phyloP scores from a whole-genome alignment of 64 coral and sea anemone species.

The Catalaphyllia jardinei region DNA sequence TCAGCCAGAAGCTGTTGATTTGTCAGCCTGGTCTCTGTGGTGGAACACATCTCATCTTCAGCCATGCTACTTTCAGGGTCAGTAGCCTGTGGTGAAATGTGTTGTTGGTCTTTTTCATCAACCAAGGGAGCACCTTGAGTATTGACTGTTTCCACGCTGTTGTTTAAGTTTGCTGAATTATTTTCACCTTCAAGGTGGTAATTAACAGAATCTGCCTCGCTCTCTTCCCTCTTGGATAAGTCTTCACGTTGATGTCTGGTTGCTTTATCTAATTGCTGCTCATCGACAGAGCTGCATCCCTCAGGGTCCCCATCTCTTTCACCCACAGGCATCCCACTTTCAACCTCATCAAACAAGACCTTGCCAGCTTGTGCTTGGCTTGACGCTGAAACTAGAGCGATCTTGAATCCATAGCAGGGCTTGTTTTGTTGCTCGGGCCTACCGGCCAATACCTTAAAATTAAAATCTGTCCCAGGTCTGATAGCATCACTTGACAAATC shows the following conservation, averaged over 20 bases:
- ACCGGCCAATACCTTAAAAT: not conserved
- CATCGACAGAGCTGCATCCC: constrained; percentile 27
- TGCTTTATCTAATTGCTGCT: not conserved
- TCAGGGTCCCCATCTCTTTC: constrained; percentile 24
- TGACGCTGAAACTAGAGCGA: constrained; percentile 2
- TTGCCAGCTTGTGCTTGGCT: not conserved
- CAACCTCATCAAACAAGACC: too few species aligned
- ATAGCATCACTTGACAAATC: constrained; percentile 13
- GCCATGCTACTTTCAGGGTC: too few species aligned
- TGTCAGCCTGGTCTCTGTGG: too few species aligned
- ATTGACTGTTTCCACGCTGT: not conserved
- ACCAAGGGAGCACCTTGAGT: not conserved
- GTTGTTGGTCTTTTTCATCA: not conserved
- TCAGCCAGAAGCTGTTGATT: not conserved
- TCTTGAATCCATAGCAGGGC: constrained; percentile 16
- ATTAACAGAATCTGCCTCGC: not conserved
- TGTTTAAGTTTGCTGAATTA: not conserved
- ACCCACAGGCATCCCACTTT: not conserved
- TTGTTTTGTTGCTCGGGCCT: not conserved
- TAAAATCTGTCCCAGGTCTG: not conserved
- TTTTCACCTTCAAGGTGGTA: not conserved
- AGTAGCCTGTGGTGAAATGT: too few species aligned
- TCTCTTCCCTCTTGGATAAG: not conserved
- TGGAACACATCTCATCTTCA: not conserved
- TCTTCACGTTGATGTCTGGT: not conserved